Evolutionary conservation across 2,113 vertebrate species (phyloP).

Genomic region (Dolichallabes microphthalmus): DNA sequence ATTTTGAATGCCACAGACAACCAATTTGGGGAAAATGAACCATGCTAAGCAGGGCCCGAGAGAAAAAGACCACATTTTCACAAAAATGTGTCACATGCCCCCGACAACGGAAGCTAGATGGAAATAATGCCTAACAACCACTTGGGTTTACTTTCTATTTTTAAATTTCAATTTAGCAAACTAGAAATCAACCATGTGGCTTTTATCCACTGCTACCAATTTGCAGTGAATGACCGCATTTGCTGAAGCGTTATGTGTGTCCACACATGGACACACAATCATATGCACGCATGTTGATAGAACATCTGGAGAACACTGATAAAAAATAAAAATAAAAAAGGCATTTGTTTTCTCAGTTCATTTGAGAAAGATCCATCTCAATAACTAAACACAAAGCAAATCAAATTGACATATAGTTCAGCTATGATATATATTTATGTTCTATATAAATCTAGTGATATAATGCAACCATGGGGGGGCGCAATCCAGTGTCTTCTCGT

Average conservation of each 20-base stretch:
- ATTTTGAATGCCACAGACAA: neutral
- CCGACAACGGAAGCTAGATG: neutral
- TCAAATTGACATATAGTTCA: neutral
- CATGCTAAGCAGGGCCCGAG: neutral
- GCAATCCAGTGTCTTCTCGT: too few species aligned
- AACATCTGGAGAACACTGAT: slow-evolving; percentile 26
- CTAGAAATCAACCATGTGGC: neutral
- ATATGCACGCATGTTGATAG: neutral
- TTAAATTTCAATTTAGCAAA: neutral
- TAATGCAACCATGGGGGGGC: too few species aligned
- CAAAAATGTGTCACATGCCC: neutral
- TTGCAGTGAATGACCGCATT: neutral
- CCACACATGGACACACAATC: neutral
- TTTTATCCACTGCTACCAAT: slow-evolving; percentile 10
- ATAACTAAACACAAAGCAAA: neutral
- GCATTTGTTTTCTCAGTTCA: neutral
- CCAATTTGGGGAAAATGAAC: neutral
- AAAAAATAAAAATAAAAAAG: neutral
- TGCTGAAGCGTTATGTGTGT: neutral
- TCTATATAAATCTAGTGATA: too few species aligned
- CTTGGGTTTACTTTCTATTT: neutral
- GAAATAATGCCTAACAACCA: neutral
- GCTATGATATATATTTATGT: too few species aligned
- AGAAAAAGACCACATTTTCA: neutral
- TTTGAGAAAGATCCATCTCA: neutral